Evolutionary conservation across 2,888 invertebrate genomes (phyloP).

Genomic region (Drosophila prostipennis): DNA sequence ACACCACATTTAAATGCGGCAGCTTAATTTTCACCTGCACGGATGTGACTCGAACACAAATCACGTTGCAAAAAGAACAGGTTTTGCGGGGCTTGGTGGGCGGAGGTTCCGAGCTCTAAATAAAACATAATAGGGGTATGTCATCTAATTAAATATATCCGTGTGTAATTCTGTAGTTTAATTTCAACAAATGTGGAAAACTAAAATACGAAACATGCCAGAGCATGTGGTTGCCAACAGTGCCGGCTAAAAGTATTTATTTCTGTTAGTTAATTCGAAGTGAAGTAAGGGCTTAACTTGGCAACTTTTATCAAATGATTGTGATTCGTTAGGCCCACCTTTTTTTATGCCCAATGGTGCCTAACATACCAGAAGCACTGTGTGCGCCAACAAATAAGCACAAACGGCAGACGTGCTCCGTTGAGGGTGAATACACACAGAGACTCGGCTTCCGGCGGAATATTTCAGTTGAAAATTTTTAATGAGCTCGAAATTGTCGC

Average conservation of each 20-base stretch:
- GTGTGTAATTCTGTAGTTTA: conserved; percentile 66
- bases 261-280: neutral
- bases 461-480: conserved; percentile 80
- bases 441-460: conserved; percentile 67
- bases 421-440: conserved; percentile 28
- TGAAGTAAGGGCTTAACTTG: neutral
- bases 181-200: conserved; percentile 62
- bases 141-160: conserved; percentile 76
- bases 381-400: conserved; percentile 40
- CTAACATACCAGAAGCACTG: conserved; percentile 44
- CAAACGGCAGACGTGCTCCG: conserved; percentile 36
- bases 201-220: conserved; percentile 57
- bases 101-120: conserved; percentile 35
- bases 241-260: conserved; percentile 12
- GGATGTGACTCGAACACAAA: conserved; percentile 50
- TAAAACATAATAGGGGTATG: conserved; percentile 60
- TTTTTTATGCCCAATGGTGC: conserved; percentile 8
- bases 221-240: conserved; percentile 16
- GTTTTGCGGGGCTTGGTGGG: neutral
- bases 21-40: conserved; percentile 52
- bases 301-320: neutral
- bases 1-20: conserved; percentile 44
- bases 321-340: neutral
- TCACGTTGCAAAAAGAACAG: conserved; percentile 45
- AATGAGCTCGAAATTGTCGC: conserved; percentile 73